Evolutionary conservation across 1,140 invertebrate species (phyloP).

Genomic region (Cherax destructor): DNA sequence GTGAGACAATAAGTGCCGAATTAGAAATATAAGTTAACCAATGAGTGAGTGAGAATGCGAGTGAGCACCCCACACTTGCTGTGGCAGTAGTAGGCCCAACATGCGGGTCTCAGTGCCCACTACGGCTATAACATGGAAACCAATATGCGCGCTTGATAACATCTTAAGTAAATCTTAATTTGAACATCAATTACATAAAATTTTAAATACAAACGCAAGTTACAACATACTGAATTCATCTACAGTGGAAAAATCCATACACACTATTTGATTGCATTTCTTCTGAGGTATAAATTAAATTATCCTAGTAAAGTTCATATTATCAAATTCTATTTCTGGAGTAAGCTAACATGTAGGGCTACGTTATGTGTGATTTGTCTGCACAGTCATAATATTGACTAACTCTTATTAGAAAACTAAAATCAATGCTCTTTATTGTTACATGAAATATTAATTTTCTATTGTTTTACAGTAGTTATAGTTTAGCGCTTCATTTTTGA

Average conservation of each 20-base stretch:
- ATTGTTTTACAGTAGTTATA: too few relatives aligned
- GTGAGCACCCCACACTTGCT: too few relatives aligned
- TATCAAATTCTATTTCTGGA: neutral
- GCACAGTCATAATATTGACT: too few relatives aligned
- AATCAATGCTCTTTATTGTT: too few relatives aligned
- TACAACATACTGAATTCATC: slow-evolving; percentile 30
- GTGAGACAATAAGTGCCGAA: too few relatives aligned
- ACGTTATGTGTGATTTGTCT: too few relatives aligned
- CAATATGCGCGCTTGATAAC: slow-evolving; percentile 27
- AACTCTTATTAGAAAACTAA: too few relatives aligned
- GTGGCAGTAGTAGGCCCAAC: neutral
- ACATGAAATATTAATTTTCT: too few relatives aligned
- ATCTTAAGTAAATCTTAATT: slow-evolving; percentile 28
- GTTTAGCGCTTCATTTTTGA: too few relatives aligned
- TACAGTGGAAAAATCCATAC: slow-evolving; percentile 37
- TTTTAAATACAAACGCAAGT: slow-evolving; percentile 36
- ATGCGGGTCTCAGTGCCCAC: slow-evolving; percentile 7
- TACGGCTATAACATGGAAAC: neutral
- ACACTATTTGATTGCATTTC: slow-evolving; percentile 38
- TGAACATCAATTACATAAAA: slow-evolving; percentile 33
- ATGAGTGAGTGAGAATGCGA: too few relatives aligned
- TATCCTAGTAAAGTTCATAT: neutral
- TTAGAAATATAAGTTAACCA: too few relatives aligned
- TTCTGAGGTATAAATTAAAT: slow-evolving; percentile 38
- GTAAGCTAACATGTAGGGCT: neutral